Conservation (phyloP, 2,113 vertebrate genomes). For the Anhinga anhinga region DNA sequence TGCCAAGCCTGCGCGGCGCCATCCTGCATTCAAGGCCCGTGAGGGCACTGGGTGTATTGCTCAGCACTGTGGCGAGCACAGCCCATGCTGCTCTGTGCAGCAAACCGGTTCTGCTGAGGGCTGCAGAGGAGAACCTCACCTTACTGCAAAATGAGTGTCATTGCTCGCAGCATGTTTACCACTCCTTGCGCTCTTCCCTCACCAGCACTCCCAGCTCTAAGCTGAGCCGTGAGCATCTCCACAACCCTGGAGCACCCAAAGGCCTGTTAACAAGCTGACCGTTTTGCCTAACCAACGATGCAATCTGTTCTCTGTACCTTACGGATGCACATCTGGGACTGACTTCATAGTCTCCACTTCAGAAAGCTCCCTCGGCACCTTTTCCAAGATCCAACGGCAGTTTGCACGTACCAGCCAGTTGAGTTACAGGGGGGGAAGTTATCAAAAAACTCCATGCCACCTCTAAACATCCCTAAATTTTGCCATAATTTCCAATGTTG, state of each 20-base stretch:
- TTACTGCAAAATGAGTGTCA: neutral
- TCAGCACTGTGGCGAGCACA: neutral
- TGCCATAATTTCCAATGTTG: neutral
- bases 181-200: neutral
- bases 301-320: neutral
- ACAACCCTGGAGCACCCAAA: neutral
- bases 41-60: neutral
- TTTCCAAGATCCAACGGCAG: neutral
- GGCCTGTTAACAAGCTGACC: neutral
- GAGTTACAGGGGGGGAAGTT: neutral
- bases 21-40: neutral
- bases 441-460: neutral
- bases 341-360: neutral
- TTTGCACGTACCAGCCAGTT: neutral
- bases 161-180: fast-evolving
- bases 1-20: too few relatives aligned
- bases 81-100: neutral
- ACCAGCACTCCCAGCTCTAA: neutral
- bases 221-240: neutral
- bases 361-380: neutral
- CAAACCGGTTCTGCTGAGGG: neutral
- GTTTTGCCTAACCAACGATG: neutral
- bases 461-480: neutral
- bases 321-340: neutral
- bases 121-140: neutral